Percentiles rank a stretch among this genome's conserved stretches.
Evolutionary conservation across 2,888 invertebrate species (phyloP).

Genomic region (Hypercompe scribonia): DNA sequence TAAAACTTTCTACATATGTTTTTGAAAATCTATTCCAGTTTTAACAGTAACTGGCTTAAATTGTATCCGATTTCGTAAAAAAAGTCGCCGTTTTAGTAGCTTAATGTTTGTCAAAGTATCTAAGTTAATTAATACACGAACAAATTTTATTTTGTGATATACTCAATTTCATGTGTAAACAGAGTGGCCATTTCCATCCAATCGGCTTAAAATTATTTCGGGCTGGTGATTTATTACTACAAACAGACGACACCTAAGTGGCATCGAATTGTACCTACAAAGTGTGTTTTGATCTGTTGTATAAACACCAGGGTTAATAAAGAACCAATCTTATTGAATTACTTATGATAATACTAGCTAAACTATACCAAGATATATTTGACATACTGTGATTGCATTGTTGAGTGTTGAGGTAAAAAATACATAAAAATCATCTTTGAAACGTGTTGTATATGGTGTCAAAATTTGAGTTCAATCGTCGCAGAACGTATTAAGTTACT

Average conservation of each 20-base stretch:
- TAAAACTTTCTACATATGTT: conserved; percentile 17
- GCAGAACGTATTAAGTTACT: no score
- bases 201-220: conserved; percentile 55
- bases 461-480: no score
- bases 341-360: no score
- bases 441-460: no score
- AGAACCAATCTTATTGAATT: background rate
- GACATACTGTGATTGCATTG: no score
- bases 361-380: no score
- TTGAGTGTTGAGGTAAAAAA: no score
- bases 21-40: no score
- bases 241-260: conserved; percentile 40
- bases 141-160: conserved; percentile 70
- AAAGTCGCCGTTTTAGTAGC: conserved; percentile 56
- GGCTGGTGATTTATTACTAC: conserved; percentile 54
- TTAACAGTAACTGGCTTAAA: conserved; percentile 49
- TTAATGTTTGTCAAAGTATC: conserved; percentile 64
- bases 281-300: conserved; percentile 24
- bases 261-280: conserved; percentile 27
- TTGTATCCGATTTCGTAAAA: conserved; percentile 57
- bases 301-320: background rate
- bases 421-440: no score
- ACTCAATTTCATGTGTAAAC: conserved; percentile 72
- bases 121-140: conserved; percentile 71
- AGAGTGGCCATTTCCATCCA: conserved; percentile 53